Evolutionary conservation across 2,113 vertebrate genomes (phyloP), one percentile per base, ranked within the genome.

Genomic region (Pelobates fuscus): DNA sequence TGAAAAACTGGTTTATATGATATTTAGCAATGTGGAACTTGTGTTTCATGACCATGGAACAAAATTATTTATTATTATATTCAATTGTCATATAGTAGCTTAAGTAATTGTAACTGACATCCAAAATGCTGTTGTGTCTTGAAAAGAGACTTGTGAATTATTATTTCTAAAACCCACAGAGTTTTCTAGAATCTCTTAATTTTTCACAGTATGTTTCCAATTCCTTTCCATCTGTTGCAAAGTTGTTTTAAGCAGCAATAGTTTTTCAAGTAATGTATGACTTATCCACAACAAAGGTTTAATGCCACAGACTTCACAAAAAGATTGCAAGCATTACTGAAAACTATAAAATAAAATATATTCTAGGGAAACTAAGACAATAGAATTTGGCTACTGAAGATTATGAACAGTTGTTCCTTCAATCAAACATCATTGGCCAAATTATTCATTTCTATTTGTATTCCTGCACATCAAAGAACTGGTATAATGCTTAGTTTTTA

Each of bases 161-260:
- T 68, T 68, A 68, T 55, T 68, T 68, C 17, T 52, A 55, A 57
- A 68, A 68, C 52, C 66, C 66, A 68, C 66, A 68, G 66, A 49
- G 52, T 55, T 20, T 68, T 57, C 66, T 68, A 68, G 66, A 54
- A 68, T 58, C 52, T 69, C 52, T 57, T 69, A 69, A 69, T 69
- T 69, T 46, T 25, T 14, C 67, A 41, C 67, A 69, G 67, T 32
- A 21, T 57, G 67, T n/a, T 41, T 23, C 52, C 49, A 69, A 57
- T 69, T 57, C 52, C 29, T 37, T 69, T 57, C 20, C 67, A 69
- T 41, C 54, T 69, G 49, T 69, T 69, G 46, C 18, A n/a, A 55
- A 32, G 26, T 68, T 68, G 41, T 54, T 68, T 68, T 30, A 55
- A 25, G 20, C 66, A 68, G 44, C 11, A 23, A 49, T 54, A 57